phyloP scores from a whole-genome alignment of 2,797 vertebrate genomes.

The Trichosurus vulpecula region DNA sequence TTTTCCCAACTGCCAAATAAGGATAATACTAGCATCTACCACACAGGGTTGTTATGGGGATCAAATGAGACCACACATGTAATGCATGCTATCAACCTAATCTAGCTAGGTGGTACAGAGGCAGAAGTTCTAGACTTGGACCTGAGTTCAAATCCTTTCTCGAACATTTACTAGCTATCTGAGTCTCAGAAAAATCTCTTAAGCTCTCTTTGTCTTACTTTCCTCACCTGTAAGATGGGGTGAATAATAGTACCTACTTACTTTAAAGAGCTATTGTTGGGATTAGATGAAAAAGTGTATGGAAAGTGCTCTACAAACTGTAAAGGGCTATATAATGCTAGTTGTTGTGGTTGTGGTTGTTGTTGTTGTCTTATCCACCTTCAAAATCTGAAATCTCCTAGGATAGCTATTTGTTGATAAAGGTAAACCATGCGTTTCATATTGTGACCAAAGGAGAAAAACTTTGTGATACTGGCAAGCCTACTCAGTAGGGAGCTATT shows the following conservation, averaged over 20 bases:
- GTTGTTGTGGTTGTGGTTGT: too few relatives aligned
- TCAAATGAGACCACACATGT: not conserved
- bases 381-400: not conserved
- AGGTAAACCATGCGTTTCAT: not conserved
- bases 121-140: not conserved
- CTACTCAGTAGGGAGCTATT: constrained; percentile 1
- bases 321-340: not conserved
- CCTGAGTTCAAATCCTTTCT: not conserved
- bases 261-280: not conserved
- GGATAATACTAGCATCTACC: not conserved
- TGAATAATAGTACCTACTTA: not conserved
- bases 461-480: not conserved
- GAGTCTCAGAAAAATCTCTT: not conserved
- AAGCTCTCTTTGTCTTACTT: not conserved
- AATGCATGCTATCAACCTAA: not conserved
- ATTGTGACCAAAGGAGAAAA: constrained; percentile 32
- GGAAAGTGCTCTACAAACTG: not conserved
- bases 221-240: not conserved
- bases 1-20: not conserved
- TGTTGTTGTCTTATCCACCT: not conserved
- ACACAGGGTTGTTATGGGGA: not conserved
- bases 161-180: not conserved
- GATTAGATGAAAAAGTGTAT: not conserved
- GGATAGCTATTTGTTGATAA: not conserved
- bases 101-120: not conserved